phyloP scores from a whole-genome alignment of 2,113 vertebrate species.

The Zosterops borbonicus region DNA sequence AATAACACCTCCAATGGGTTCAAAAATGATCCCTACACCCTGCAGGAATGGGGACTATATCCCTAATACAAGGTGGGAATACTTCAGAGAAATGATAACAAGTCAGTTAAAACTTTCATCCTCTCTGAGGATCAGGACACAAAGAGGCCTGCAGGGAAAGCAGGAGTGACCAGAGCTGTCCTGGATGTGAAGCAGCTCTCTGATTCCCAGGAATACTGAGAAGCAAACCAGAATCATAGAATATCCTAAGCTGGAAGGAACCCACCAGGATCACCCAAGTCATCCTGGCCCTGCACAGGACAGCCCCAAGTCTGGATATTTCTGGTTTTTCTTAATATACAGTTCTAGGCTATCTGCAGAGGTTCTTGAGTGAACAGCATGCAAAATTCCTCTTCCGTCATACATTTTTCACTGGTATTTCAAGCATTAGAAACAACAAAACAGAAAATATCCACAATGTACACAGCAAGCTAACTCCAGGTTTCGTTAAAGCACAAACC shows the following conservation, averaged over 20 bases:
- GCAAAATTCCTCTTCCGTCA: not conserved
- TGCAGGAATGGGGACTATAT: not conserved
- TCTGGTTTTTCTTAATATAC: not conserved
- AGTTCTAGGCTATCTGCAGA: not conserved
- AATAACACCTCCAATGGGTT: not conserved
- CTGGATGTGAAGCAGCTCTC: not conserved
- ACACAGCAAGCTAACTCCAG: not conserved
- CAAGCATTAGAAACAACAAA: not conserved
- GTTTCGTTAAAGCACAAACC: not conserved
- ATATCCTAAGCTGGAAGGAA: not conserved
- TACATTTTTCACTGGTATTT: not conserved
- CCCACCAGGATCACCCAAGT: not conserved
- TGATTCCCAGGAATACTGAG: not conserved
- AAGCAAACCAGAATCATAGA: not conserved
- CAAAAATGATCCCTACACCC: not conserved
- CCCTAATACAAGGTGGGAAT: not conserved
- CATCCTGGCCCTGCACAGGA: not conserved
- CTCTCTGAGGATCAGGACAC: not conserved
- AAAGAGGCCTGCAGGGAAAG: not conserved
- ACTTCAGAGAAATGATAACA: not conserved
- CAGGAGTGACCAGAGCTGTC: not conserved
- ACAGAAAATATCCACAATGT: rapidly evolving
- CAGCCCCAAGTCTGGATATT: not conserved
- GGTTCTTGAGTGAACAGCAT: not conserved
- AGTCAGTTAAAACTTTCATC: not conserved